phyloP scores from a whole-genome alignment of 2,888 invertebrate species.

The Acrobasis suavella region DNA sequence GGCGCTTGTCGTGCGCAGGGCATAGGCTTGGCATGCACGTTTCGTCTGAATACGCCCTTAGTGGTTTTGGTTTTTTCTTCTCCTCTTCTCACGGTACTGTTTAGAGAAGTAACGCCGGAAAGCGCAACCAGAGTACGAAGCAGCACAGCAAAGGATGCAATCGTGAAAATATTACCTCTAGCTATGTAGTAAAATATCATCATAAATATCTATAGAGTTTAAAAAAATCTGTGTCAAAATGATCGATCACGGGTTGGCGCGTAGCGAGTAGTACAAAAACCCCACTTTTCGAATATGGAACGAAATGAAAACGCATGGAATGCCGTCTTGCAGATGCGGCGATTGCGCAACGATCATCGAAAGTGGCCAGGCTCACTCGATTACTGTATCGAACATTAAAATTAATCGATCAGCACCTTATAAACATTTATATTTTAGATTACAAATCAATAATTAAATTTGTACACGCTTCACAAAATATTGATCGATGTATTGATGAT shows the following conservation, averaged over 20 bases:
- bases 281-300: conserved; percentile 37
- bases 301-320: conserved; percentile 42
- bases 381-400: conserved; percentile 45
- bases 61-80: no score
- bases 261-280: conserved; percentile 4
- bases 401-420: conserved; percentile 6
- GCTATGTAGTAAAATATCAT: no score
- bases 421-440: background rate
- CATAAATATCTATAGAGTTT: background rate
- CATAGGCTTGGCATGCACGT: no score
- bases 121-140: no score
- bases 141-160: no score
- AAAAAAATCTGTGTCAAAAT: background rate
- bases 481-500: conserved; percentile 2
- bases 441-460: conserved; percentile 1
- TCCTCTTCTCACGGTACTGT: no score
- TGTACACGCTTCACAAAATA: conserved; percentile 4
- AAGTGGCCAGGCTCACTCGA: conserved; percentile 56
- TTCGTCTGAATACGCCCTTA: no score
- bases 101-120: no score
- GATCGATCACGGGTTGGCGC: background rate
- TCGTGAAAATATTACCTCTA: no score
- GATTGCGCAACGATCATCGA: conserved; percentile 59
- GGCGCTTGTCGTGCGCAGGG: no score
- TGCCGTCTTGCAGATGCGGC: conserved; percentile 45